Evolutionary conservation across 2,113 vertebrate species (phyloP).

Genomic region (Forbesichthys papilliferus): DNA sequence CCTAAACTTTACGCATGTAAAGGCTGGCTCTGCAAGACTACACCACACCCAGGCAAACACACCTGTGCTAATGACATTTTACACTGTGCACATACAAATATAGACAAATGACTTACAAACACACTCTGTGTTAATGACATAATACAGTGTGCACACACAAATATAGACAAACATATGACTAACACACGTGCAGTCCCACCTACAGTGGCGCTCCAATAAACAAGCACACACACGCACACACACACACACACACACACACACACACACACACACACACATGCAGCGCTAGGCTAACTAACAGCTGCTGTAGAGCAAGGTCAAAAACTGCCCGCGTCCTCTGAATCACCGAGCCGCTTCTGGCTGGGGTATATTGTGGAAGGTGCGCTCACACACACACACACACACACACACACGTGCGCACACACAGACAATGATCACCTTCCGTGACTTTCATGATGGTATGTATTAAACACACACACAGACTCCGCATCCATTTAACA

Average conservation of each 20-base stretch:
- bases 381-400: not conserved
- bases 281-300: constrained; percentile 48
- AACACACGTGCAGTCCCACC: constrained; percentile 18
- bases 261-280: constrained; percentile 53
- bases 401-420: constrained; percentile 25
- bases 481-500: not conserved
- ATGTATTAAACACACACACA: not conserved
- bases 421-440: constrained; percentile 15
- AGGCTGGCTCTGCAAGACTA: not conserved
- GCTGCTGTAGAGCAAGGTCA: constrained; percentile 61
- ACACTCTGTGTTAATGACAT: constrained; percentile 17
- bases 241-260: constrained; percentile 44
- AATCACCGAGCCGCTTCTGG: constrained; percentile 58
- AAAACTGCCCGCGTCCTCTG: constrained; percentile 63
- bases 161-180: constrained; percentile 33
- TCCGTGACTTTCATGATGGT: too few species aligned
- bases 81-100: constrained; percentile 9
- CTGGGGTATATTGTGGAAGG: constrained; percentile 42
- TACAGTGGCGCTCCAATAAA: constrained; percentile 20
- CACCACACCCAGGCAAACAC: constrained; percentile 46
- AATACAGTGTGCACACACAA: constrained; percentile 7
- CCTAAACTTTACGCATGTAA: too few species aligned
- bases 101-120: constrained; percentile 12
- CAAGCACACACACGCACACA: constrained; percentile 47
- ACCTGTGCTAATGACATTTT: constrained; percentile 20